These are phyloP conservation scores for Benitochromis conjunctus DNA, from an alignment of 2,113 vertebrate species.

Conservation along the genomic window DNA sequence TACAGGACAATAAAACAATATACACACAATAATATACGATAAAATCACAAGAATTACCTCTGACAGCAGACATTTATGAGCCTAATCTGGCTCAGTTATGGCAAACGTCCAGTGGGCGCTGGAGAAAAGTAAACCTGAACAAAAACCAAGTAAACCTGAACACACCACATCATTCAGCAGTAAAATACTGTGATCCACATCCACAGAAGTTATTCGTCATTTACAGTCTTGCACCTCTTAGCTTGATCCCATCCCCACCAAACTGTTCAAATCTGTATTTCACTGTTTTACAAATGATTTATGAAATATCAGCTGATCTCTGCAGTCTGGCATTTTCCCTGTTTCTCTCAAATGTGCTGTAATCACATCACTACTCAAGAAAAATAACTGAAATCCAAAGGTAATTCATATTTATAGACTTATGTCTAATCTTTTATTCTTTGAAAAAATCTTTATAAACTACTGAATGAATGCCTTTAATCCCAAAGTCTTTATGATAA, in stretches of 20 bases:
- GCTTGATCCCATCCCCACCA: not conserved
- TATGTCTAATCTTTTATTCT: too few species aligned
- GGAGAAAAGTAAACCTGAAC: not conserved
- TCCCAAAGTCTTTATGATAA: too few species aligned
- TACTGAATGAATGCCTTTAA: too few species aligned
- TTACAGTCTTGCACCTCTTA: too few species aligned
- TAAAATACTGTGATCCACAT: not conserved
- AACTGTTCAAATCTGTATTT: not conserved
- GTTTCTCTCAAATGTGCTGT: not conserved
- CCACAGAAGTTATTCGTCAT: not conserved
- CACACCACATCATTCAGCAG: not conserved
- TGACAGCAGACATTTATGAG: not conserved
- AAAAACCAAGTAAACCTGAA: not conserved
- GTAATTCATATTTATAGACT: too few species aligned
- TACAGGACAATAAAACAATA: not conserved
- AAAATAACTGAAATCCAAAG: too few species aligned
- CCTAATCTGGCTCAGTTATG: not conserved
- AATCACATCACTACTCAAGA: not conserved
- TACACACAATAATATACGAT: not conserved
- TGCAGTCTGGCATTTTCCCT: not conserved
- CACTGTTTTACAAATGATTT: not conserved
- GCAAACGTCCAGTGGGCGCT: not conserved
- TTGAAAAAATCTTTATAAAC: too few species aligned
- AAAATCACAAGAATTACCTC: not conserved
- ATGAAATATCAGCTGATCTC: not conserved